A percentile compares a stretch with the other conserved stretches of the same genome.
Conservation (phyloP, 2,888 invertebrate species). For the Cacoxenus indagator region DNA sequence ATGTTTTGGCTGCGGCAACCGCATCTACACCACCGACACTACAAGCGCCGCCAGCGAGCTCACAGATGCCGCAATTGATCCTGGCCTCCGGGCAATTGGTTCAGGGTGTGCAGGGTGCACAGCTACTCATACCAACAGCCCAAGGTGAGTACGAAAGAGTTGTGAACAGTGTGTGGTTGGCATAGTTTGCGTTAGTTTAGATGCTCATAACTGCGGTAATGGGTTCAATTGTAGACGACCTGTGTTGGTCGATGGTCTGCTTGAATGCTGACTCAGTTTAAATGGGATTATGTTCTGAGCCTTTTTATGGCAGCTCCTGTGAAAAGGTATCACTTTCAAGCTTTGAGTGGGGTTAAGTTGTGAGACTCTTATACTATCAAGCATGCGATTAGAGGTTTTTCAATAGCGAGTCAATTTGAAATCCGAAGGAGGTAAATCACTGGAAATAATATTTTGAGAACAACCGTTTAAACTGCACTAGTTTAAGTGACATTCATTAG, state of each 20-base stretch:
- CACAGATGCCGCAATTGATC: slow-evolving; percentile 88
- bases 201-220: slow-evolving; percentile 21
- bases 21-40: slow-evolving; percentile 70
- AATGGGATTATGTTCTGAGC: background rate
- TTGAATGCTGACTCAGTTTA: slow-evolving; percentile 26
- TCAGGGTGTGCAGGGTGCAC: slow-evolving; percentile 93
- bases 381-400: background rate
- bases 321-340: background rate
- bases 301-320: background rate
- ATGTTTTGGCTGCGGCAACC: slow-evolving; percentile 65
- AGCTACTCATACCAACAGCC: slow-evolving; percentile 94
- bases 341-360: too few relatives aligned
- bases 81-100: slow-evolving; percentile 92
- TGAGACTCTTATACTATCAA: too few relatives aligned
- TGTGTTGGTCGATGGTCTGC: slow-evolving; percentile 27
- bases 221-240: background rate
- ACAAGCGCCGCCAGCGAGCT: slow-evolving; percentile 63
- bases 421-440: too few relatives aligned
- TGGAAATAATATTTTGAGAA: too few relatives aligned
- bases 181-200: background rate
- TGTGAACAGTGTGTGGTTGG: too few relatives aligned
- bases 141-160: slow-evolving; percentile 78
- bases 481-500: too few relatives aligned
- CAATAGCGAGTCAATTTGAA: background rate
- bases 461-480: too few relatives aligned